These are phyloP conservation scores for Omphaloscelis lunosa DNA, from an alignment of 2,888 invertebrate genomes.

Conservation along the genomic window DNA sequence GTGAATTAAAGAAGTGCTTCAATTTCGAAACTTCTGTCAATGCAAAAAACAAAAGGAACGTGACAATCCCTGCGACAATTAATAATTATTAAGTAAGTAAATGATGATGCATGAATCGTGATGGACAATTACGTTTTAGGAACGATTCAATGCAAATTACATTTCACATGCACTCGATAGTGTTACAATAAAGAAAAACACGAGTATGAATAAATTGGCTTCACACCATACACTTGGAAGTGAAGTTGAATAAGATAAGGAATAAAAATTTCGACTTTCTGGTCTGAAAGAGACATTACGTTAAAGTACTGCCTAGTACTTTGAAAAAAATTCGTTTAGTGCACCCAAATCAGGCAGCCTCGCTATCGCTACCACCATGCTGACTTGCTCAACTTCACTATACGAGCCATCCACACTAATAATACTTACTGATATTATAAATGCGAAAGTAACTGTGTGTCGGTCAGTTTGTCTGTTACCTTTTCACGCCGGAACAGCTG, in stretches of 20 bases:
- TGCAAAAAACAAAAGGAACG: constrained; percentile 9
- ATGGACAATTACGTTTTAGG: constrained; percentile 5
- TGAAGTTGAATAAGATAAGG: background rate
- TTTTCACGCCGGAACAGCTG: background rate
- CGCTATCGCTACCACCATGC: background rate
- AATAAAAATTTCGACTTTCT: background rate
- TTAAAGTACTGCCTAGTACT: no score
- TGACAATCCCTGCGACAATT: background rate
- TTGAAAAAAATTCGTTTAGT: background rate
- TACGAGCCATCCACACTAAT: background rate
- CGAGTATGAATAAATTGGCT: constrained; percentile 3
- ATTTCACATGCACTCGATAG: constrained; percentile 14
- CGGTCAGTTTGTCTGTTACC: background rate
- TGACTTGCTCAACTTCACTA: background rate
- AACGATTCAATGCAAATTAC: constrained; percentile 22
- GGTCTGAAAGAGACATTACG: background rate
- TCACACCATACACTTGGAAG: background rate
- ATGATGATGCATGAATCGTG: background rate
- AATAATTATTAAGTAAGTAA: background rate
- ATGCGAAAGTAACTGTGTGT: background rate
- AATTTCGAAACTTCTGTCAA: background rate
- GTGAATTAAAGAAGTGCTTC: background rate
- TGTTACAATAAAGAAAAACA: constrained; percentile 7
- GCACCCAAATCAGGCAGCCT: background rate
- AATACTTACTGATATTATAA: background rate